A percentile compares a stretch with the other conserved stretches of the same genome.
Evolutionary conservation across 2,797 vertebrate genomes (phyloP).

Genomic region (Paramormyrops hopkinsi): DNA sequence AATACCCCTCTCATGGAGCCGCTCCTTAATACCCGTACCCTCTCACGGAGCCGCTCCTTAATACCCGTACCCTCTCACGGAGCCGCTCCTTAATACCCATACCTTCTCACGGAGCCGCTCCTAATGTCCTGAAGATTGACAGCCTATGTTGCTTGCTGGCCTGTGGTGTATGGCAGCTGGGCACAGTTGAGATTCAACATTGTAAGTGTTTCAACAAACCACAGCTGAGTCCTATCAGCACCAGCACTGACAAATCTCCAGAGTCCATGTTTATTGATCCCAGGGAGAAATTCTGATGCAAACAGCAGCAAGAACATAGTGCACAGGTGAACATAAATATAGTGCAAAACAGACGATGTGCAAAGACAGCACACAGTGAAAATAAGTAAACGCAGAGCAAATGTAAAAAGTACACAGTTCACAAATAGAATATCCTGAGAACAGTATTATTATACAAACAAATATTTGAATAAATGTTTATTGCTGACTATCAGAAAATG

Average conservation of each 20-base stretch:
- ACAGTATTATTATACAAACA: not conserved
- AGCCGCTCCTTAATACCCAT: not conserved
- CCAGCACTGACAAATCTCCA: not conserved
- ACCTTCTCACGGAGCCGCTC: not conserved
- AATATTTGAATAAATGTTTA: not conserved
- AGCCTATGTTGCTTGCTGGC: not conserved
- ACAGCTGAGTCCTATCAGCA: not conserved
- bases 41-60: not conserved
- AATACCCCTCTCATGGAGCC: too few species aligned
- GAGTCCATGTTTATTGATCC: not conserved
- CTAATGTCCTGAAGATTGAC: not conserved
- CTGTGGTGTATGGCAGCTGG: not conserved
- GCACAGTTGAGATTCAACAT: not conserved
- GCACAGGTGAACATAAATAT: not conserved
- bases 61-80: not conserved
- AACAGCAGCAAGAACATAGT: not conserved
- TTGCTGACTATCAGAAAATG: not conserved
- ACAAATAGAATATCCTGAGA: not conserved
- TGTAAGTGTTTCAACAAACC: not conserved
- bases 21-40: too few species aligned
- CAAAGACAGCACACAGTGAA: not conserved
- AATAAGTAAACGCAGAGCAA: not conserved
- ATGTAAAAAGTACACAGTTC: not conserved
- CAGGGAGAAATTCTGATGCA: not conserved
- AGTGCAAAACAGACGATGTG: not conserved